Conservation (phyloP, 2,888 invertebrate genomes). For the Agonopterix alstromeriana region DNA sequence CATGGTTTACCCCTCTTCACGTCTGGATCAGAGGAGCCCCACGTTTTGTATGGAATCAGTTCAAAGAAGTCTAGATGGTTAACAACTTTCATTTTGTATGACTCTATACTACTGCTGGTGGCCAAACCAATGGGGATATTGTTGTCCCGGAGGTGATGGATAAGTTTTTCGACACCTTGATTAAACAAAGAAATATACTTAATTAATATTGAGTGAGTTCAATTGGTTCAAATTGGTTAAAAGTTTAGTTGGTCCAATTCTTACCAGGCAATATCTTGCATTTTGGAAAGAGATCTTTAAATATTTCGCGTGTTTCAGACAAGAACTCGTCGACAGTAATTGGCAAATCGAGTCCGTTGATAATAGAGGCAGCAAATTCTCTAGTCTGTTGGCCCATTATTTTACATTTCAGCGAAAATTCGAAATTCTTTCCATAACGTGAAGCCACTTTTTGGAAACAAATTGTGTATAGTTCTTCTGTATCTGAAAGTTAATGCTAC, state of each 20-base stretch:
- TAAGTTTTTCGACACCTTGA: constrained; percentile 84
- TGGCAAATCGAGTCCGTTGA: constrained; percentile 79
- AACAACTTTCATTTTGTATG: constrained; percentile 82
- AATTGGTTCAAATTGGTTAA: too few species aligned
- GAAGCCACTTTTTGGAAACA: constrained; percentile 82
- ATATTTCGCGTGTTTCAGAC: constrained; percentile 68
- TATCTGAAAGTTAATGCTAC: constrained; percentile 77
- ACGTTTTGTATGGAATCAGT: constrained; percentile 83
- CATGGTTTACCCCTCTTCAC: constrained; percentile 91
- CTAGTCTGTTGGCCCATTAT: constrained; percentile 83
- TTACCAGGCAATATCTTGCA: constrained; percentile 83
- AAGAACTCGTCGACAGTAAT: constrained; percentile 82
- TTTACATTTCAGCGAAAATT: constrained; percentile 85
- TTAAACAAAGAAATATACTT: too few species aligned
- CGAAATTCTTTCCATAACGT: constrained; percentile 84
- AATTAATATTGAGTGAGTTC: too few species aligned
- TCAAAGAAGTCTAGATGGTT: constrained; percentile 82
- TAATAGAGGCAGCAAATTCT: constrained; percentile 78
- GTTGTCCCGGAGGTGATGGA: constrained; percentile 82
- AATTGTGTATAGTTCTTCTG: constrained; percentile 85
- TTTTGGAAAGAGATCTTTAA: constrained; percentile 77
- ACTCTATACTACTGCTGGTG: constrained; percentile 86
- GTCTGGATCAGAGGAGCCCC: constrained; percentile 88
- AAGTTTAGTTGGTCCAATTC: too few species aligned
- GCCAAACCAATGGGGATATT: constrained; percentile 90